Evolutionary conservation across 2,888 invertebrate genomes (phyloP), one percentile per base, ranked within the genome.

Genomic region (Melinaea menophilus): DNA sequence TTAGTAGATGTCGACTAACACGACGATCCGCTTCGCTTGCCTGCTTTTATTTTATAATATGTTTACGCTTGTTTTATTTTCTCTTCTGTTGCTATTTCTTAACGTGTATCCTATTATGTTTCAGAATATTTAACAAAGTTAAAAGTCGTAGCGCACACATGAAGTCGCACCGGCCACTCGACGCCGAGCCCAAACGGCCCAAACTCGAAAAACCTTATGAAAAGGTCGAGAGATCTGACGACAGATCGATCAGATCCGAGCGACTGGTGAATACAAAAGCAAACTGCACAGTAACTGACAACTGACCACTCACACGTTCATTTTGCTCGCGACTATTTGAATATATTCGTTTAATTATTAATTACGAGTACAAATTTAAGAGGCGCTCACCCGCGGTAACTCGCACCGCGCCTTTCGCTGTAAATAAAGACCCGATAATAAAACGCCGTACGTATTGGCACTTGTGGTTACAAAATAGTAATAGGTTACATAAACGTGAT

Each of bases 61-160:
- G 41, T 45, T 72, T 69, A 71, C 46, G 45, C 71, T 73, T 77
- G 68, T 51, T 68, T 71, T 69, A 58, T 72, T 75, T 78, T 77
- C 65, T 73, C 73, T 85, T 87, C 69, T 76, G 78, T 89, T 88
- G 86, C 88, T 70, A 67, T 81, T 83, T 84, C 78, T 88, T 86
- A 90, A 86, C 79, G 77, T 85, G 77, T 84, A 82, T 82, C 86
- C 85, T 88, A 77, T 90, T 88, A 86, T 87, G 88, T 93, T 92
- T 75, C 94, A 98, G 98, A 93, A 95, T 98, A 88, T 98, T 98
- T 93, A 95, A 95, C 92, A 98, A 98, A 94, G 97, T 98, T 84
- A 98, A 98, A 93, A 99, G 98, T 92, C 95, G 99, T 90, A 99
- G 98, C 92, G 99, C 99, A 72, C 99, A 99, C 92, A 99, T 99